A percentile compares a stretch with the other conserved stretches of the same genome.
Evolutionary conservation across 2,113 vertebrate species (phyloP).

Genomic region (Sula dactylatra): DNA sequence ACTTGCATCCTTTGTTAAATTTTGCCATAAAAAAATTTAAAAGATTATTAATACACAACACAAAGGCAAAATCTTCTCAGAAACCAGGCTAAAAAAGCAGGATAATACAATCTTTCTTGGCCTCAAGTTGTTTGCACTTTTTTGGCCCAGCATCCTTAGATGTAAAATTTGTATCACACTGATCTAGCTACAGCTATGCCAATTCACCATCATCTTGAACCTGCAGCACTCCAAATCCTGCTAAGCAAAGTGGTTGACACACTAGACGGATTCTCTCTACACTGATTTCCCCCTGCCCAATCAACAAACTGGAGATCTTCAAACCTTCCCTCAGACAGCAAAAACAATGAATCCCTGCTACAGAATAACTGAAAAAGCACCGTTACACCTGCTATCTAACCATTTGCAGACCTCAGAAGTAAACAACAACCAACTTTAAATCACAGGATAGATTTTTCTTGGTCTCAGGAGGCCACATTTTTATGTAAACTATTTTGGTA

Average conservation of each 20-base stretch:
- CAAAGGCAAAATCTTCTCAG: background rate
- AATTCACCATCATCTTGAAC: background rate
- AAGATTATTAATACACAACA: background rate
- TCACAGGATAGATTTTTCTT: background rate
- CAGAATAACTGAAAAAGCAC: background rate
- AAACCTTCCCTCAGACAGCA: background rate
- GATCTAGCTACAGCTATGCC: background rate
- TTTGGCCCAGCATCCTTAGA: background rate
- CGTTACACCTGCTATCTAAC: background rate
- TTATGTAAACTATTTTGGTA: background rate
- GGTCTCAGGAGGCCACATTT: background rate
- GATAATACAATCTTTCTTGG: background rate
- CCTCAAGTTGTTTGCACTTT: background rate
- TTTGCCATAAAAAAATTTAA: background rate
- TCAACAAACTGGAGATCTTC: background rate
- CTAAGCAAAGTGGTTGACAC: background rate
- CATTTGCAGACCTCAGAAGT: background rate
- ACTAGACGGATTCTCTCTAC: background rate
- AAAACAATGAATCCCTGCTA: background rate
- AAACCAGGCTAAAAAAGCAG: background rate
- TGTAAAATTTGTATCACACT: background rate
- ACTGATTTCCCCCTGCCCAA: background rate
- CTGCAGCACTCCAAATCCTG: background rate
- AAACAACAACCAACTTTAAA: background rate
- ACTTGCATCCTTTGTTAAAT: background rate